Evolutionary conservation across 2,797 vertebrate genomes (phyloP).

Genomic region (Emydoidea blandingii): DNA sequence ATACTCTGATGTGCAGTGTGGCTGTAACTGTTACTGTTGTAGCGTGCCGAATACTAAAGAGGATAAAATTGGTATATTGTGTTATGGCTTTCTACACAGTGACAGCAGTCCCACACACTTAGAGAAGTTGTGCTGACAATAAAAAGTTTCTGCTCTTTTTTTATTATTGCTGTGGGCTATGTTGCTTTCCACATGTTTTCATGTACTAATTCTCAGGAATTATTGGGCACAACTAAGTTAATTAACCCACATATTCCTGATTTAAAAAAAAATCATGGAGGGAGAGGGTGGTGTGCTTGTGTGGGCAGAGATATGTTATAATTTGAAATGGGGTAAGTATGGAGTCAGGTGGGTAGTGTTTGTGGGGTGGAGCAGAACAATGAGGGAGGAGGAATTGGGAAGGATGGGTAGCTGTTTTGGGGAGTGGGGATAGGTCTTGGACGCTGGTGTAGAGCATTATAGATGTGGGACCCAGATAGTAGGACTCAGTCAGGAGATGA

Average conservation of each 20-base stretch:
- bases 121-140: constrained; percentile 11
- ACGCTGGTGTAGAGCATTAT: no score
- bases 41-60: constrained; percentile 8
- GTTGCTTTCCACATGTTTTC: constrained; percentile 35
- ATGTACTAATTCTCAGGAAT: constrained; percentile 8
- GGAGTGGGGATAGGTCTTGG: no score
- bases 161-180: background rate
- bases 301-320: background rate
- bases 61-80: constrained; percentile 2
- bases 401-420: background rate
- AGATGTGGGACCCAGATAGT: no score
- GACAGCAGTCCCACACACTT: background rate
- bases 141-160: constrained; percentile 33
- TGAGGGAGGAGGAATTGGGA: background rate
- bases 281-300: background rate
- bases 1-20: background rate
- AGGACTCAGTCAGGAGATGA: no score
- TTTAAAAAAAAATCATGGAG: constrained; percentile 19
- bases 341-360: background rate
- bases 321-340: background rate
- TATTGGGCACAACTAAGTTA: constrained; percentile 32
- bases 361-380: background rate
- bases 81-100: background rate
- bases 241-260: constrained; percentile 14
- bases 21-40: background rate